Conservation (phyloP, 2,888 invertebrate genomes). For the Drosophila anceps region DNA sequence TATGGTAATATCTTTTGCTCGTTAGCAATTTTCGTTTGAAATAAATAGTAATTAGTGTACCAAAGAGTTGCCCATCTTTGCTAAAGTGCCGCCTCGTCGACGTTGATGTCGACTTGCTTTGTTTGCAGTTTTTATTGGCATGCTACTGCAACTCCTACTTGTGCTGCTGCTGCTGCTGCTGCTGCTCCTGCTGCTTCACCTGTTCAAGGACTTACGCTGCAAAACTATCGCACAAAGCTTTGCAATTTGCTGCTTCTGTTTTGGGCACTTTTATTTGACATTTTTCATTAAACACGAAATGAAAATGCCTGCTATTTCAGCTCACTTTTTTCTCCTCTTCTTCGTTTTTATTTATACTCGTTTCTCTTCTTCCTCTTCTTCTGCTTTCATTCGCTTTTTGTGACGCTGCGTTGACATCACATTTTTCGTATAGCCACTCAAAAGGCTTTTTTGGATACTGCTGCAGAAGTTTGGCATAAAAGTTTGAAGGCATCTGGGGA, state of each 20-base stretch:
- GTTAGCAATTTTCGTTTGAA: slow-evolving; percentile 81
- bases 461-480: slow-evolving; percentile 60
- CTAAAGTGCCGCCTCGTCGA: slow-evolving; percentile 39
- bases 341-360: neutral
- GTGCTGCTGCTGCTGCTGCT: neutral
- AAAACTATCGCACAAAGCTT: slow-evolving; percentile 76
- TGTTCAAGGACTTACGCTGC: slow-evolving; percentile 60
- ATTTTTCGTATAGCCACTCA: slow-evolving; percentile 69
- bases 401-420: slow-evolving; percentile 73
- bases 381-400: slow-evolving; percentile 17
- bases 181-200: slow-evolving; percentile 27
- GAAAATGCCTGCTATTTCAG: slow-evolving; percentile 71
- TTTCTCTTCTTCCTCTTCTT: neutral
- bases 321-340: neutral
- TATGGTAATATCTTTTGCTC: slow-evolving; percentile 78
- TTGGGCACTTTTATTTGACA: slow-evolving; percentile 79
- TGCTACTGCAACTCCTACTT: slow-evolving; percentile 10
- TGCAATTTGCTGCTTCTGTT: slow-evolving; percentile 75
- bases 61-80: slow-evolving; percentile 68
- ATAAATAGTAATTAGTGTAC: slow-evolving; percentile 79
- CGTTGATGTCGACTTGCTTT: slow-evolving; percentile 37
- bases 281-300: slow-evolving; percentile 79
- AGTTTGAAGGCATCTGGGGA: slow-evolving; percentile 79
- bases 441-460: slow-evolving; percentile 51
- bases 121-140: slow-evolving; percentile 65